These are phyloP conservation scores for Percopsis transmontana DNA, from an alignment of 2,113 vertebrate genomes.

Conservation along the genomic window DNA sequence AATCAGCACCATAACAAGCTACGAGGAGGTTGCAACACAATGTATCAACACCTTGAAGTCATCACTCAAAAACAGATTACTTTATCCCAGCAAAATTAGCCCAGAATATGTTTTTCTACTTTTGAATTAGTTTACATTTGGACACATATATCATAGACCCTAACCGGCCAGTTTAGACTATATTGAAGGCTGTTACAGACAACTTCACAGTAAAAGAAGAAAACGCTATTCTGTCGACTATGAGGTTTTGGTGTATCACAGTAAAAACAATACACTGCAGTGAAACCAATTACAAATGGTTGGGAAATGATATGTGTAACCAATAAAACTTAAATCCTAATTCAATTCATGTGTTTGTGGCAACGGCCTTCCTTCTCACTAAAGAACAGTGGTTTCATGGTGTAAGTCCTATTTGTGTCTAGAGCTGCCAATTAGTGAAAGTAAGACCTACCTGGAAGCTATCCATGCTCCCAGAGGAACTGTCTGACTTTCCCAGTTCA, in stretches of 20 bases:
- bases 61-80: not conserved
- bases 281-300: conserved; percentile 23
- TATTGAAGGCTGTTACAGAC: not conserved
- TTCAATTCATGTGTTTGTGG: conserved; percentile 37
- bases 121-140: not conserved
- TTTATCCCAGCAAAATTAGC: not conserved
- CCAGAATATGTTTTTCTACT: not conserved
- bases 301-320: conserved; percentile 32
- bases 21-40: conserved; percentile 1
- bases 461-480: conserved; percentile 88
- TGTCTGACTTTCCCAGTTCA: conserved; percentile 91
- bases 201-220: not conserved
- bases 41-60: conserved; percentile 9
- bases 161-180: not conserved
- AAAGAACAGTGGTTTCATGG: conserved; percentile 5
- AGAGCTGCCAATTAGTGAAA: conserved; percentile 19
- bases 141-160: not conserved
- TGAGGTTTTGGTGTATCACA: conserved; percentile 3
- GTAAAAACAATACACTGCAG: conserved; percentile 8
- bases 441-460: conserved; percentile 87
- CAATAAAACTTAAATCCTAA: conserved; percentile 27
- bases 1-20: conserved; percentile 10
- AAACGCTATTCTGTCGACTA: not conserved
- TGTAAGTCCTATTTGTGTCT: not conserved
- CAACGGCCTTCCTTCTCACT: not conserved